Percentiles rank a stretch among this genome's conserved stretches.
phyloP scores from a whole-genome alignment of 64 coral and sea anemone genomes.

The Trachythela sp. region DNA sequence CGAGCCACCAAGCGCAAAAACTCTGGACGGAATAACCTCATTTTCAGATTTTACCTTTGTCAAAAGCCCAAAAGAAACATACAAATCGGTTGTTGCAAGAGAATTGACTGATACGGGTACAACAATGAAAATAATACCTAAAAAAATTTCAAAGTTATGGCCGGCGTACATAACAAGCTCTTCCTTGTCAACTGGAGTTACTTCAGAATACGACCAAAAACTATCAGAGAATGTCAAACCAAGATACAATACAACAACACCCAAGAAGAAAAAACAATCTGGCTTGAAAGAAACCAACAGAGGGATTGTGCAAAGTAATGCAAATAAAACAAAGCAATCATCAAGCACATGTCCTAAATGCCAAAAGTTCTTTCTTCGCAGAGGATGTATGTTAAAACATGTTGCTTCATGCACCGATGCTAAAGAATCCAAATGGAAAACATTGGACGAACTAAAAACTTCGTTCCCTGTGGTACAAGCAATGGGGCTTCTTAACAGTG shows the following conservation, averaged over 20 bases:
- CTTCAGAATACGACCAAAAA: neutral
- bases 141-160: neutral
- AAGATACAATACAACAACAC: neutral
- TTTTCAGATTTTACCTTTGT: conserved; percentile 33
- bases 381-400: conserved; percentile 18
- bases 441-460: neutral
- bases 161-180: neutral
- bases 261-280: neutral
- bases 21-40: conserved; percentile 33
- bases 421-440: neutral
- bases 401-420: neutral
- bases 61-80: neutral
- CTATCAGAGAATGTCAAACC: neutral
- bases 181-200: conserved; percentile 5
- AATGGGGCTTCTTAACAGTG: neutral
- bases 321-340: neutral
- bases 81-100: neutral
- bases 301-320: neutral
- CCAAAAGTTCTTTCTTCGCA: conserved; percentile 14
- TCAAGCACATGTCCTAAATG: neutral
- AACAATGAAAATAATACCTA: neutral
- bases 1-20: conserved; percentile 45
- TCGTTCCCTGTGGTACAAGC: neutral
- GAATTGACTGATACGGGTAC: neutral
- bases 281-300: neutral